Evolutionary conservation across 1,140 invertebrate species (phyloP).

Genomic region (Geopemphigus sp.): DNA sequence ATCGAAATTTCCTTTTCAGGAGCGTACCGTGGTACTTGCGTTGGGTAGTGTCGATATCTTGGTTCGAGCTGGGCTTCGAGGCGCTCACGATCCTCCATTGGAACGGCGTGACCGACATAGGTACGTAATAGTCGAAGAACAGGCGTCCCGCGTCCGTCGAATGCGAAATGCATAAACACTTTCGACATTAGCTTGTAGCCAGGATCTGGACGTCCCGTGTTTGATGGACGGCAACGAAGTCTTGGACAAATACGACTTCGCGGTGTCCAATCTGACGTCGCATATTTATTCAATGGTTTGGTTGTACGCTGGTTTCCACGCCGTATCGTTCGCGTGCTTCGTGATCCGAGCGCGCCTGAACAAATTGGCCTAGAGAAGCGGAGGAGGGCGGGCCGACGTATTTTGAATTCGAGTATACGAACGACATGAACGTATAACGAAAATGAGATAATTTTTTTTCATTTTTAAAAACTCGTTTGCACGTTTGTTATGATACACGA

Average conservation of each 20-base stretch:
- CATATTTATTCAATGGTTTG: constrained; percentile 59
- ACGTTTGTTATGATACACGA: too few relatives aligned
- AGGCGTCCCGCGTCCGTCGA: too few relatives aligned
- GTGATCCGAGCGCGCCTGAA: constrained; percentile 9
- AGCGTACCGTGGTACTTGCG: constrained; percentile 74
- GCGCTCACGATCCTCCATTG: constrained; percentile 78
- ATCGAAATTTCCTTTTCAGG: too few relatives aligned
- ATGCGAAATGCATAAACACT: neutral
- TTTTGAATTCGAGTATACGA: too few relatives aligned
- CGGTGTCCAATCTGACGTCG: constrained; percentile 62
- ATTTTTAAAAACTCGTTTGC: too few relatives aligned
- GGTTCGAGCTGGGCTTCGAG: constrained; percentile 91
- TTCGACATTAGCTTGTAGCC: neutral
- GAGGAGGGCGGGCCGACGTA: too few relatives aligned
- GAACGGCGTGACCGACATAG: constrained; percentile 72
- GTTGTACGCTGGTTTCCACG: constrained; percentile 8
- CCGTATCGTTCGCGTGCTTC: constrained; percentile 7
- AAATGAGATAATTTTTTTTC: too few relatives aligned
- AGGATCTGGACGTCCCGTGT: constrained; percentile 68
- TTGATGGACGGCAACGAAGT: constrained; percentile 69
- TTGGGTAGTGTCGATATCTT: constrained; percentile 87
- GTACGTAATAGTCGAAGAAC: too few relatives aligned
- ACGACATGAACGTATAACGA: too few relatives aligned
- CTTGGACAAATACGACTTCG: constrained; percentile 70
- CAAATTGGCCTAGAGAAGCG: constrained; percentile 1